Conservation (phyloP, 2,113 vertebrate species). For the Pseudopodoces humilis region DNA sequence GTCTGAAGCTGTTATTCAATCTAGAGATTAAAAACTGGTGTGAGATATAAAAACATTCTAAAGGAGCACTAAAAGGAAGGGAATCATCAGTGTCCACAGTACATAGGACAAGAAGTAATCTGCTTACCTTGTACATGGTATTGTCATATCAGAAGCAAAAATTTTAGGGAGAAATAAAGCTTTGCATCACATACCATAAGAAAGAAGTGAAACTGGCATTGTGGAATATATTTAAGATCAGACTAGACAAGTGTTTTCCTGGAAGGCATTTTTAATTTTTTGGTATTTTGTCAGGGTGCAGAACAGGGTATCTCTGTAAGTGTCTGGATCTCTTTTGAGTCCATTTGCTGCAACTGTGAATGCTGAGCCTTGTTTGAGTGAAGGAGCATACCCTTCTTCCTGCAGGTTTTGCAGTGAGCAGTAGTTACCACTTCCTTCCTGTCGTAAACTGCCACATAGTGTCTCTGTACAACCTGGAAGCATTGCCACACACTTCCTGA, state of each 20-base stretch:
- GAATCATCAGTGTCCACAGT: not conserved
- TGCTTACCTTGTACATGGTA: not conserved
- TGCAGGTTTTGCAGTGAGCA: not conserved
- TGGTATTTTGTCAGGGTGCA: not conserved
- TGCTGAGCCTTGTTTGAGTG: not conserved
- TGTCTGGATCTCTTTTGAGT: not conserved
- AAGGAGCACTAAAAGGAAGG: not conserved
- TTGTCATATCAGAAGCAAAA: not conserved
- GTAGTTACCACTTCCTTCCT: slow-evolving; percentile 48
- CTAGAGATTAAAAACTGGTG: not conserved
- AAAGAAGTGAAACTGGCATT: not conserved
- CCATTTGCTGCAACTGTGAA: not conserved
- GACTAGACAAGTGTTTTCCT: not conserved
- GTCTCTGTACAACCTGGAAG: not conserved
- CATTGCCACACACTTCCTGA: not conserved
- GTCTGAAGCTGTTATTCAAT: not conserved
- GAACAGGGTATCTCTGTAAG: not conserved
- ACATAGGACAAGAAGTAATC: not conserved
- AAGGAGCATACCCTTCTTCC: not conserved
- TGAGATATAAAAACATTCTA: not conserved
- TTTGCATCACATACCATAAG: not conserved
- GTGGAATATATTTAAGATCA: not conserved
- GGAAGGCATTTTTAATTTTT: not conserved
- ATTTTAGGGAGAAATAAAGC: not conserved
- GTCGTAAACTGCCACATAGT: not conserved